Percentiles rank a stretch among this genome's conserved stretches.
Evolutionary conservation across 2,113 vertebrate species (phyloP).

Genomic region (Brienomyrus brachyistius): DNA sequence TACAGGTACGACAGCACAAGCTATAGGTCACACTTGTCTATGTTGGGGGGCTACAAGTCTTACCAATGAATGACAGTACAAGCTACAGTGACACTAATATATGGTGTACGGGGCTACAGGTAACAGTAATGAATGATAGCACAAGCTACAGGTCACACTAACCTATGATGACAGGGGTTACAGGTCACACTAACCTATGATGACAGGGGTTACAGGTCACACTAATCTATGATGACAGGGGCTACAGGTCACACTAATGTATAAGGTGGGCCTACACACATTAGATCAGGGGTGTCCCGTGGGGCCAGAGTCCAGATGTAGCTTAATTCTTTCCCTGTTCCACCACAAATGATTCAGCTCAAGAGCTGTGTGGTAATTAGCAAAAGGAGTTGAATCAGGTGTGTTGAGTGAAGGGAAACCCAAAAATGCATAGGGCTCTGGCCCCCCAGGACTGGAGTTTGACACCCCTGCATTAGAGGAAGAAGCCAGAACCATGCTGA

Average conservation of each 20-base stretch:
- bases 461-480: neutral
- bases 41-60: neutral
- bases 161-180: neutral
- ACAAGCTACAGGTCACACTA: neutral
- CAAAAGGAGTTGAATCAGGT: too few relatives aligned
- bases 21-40: neutral
- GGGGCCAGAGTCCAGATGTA: too few relatives aligned
- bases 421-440: too few relatives aligned
- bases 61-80: neutral
- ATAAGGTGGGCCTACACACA: neutral
- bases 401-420: too few relatives aligned
- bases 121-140: neutral
- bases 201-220: neutral
- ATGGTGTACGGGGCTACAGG: neutral
- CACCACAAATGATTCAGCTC: too few relatives aligned
- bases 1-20: neutral
- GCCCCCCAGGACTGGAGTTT: too few relatives aligned
- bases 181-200: neutral
- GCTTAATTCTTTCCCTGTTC: too few relatives aligned
- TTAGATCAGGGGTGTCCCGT: too few relatives aligned
- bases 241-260: neutral
- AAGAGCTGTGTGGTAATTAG: too few relatives aligned
- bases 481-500: neutral
- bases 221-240: neutral
- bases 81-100: neutral